Conservation (phyloP, 2,888 invertebrate species). For the Drosophila fungiperda region DNA sequence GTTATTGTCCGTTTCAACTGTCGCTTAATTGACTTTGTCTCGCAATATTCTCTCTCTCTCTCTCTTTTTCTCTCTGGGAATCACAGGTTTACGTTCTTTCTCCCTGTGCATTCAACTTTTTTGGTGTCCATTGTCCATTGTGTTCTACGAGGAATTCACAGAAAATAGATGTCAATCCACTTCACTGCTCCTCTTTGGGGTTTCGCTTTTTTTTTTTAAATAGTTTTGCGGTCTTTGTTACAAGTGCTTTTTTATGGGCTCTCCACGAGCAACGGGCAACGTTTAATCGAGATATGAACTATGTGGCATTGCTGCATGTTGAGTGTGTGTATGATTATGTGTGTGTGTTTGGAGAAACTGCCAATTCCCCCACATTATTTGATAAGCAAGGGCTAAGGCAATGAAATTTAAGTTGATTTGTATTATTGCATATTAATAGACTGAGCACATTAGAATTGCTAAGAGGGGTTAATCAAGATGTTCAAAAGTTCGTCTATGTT, state of each 20-base stretch:
- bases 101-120: conserved; percentile 24
- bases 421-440: not conserved
- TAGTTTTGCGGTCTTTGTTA: conserved; percentile 32
- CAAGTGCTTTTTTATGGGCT: conserved; percentile 59
- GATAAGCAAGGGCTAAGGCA: conserved; percentile 9
- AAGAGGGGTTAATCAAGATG: not conserved
- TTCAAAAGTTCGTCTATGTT: no score
- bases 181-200: conserved; percentile 27
- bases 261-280: conserved; percentile 24
- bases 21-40: conserved; percentile 76
- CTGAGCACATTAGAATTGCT: not conserved
- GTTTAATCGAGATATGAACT: conserved; percentile 19
- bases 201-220: conserved; percentile 21
- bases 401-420: not conserved
- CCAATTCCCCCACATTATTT: conserved; percentile 3
- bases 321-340: not conserved
- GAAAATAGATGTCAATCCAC: conserved; percentile 6
- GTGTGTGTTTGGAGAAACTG: not conserved
- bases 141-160: conserved; percentile 22
- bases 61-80: conserved; percentile 26
- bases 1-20: conserved; percentile 69
- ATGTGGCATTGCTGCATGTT: conserved; percentile 13
- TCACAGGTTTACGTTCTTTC: conserved; percentile 32
- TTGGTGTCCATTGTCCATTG: conserved; percentile 11
- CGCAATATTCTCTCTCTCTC: conserved; percentile 12